Percentiles rank a stretch among this genome's conserved stretches.
phyloP scores from a whole-genome alignment of 1,140 invertebrate genomes.

The Stegodyphus dumicola region DNA sequence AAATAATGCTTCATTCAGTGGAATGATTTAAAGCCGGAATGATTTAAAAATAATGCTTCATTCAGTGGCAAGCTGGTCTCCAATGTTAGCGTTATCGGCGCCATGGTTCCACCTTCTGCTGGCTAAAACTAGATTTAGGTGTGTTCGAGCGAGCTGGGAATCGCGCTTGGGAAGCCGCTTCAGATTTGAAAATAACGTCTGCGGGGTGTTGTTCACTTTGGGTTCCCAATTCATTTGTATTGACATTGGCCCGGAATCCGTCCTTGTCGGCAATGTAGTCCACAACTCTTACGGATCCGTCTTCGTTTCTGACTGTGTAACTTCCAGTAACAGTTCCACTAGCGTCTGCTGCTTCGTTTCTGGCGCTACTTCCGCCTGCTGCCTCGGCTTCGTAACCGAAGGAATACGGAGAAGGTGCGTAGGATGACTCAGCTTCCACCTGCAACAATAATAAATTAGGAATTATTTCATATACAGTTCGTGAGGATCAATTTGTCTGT shows the following conservation, averaged over 20 bases:
- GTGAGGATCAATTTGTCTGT: no score
- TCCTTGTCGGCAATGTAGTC: conserved; percentile 65
- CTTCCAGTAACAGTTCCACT: conserved; percentile 60
- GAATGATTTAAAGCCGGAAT: no score
- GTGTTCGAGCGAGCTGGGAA: conserved; percentile 20
- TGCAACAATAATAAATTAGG: neutral
- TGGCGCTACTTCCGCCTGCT: conserved; percentile 20
- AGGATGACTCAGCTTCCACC: conserved; percentile 6
- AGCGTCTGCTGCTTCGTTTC: conserved; percentile 49
- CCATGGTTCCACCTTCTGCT: conserved; percentile 32
- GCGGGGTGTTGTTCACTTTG: conserved; percentile 23
- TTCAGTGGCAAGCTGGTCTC: no score
- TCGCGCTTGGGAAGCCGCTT: neutral
- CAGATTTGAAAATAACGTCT: conserved; percentile 17
- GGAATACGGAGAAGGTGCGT: conserved; percentile 41
- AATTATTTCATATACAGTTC: neutral
- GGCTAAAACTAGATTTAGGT: conserved; percentile 25
- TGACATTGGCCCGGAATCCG: conserved; percentile 65
- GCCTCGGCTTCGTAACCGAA: conserved; percentile 53
- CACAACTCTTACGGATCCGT: conserved; percentile 63
- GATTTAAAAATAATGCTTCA: no score
- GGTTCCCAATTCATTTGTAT: conserved; percentile 60
- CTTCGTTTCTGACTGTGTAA: conserved; percentile 64
- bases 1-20: no score
- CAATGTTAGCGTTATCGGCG: neutral